Evolutionary conservation across 2,113 vertebrate genomes (phyloP).

Genomic region (Rhinoderma darwinii): DNA sequence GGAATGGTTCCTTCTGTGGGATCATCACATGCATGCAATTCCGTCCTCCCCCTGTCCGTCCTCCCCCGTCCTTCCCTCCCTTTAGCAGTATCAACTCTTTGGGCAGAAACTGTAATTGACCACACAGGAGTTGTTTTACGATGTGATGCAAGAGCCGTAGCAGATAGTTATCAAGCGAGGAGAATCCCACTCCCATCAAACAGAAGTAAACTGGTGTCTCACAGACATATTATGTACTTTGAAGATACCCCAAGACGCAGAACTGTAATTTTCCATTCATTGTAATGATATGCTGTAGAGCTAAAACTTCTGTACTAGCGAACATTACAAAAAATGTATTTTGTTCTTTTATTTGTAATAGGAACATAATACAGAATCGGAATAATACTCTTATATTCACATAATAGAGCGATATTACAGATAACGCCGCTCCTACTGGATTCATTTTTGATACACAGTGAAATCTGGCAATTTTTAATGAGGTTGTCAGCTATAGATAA

Average conservation of each 20-base stretch:
- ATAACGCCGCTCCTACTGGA: no score
- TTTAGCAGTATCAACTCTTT: background rate
- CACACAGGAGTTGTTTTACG: constrained; percentile 28
- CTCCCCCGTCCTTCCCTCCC: background rate
- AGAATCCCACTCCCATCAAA: background rate
- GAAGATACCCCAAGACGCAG: background rate
- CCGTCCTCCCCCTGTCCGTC: background rate
- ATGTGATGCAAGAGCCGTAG: background rate
- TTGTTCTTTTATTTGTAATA: background rate
- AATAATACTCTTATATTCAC: no score
- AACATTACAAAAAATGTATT: background rate
- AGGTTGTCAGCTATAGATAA: no score
- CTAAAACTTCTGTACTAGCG: background rate
- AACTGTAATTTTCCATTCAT: constrained; percentile 7
- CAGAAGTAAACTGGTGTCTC: background rate
- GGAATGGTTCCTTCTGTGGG: background rate
- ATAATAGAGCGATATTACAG: background rate
- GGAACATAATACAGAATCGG: background rate
- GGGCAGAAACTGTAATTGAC: background rate
- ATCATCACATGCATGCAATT: background rate
- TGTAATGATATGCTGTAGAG: background rate
- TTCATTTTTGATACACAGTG: no score
- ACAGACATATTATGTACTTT: background rate
- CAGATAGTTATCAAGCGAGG: constrained; percentile 17
- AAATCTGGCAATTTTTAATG: no score